Conservation (phyloP, 2,888 invertebrate genomes). For the Torymus texanus region DNA sequence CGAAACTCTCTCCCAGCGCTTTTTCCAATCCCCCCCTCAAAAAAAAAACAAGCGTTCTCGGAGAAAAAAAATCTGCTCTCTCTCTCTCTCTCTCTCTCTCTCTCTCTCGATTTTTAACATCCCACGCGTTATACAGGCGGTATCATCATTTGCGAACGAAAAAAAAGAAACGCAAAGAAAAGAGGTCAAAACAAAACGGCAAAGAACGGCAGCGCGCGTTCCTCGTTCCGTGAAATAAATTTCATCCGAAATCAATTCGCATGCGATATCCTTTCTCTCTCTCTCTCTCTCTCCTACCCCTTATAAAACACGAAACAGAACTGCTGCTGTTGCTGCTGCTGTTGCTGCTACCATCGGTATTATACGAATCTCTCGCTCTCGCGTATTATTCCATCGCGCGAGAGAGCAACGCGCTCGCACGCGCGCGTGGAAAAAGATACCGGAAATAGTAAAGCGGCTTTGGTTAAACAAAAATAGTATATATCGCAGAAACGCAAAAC, state of each 20-base stretch:
- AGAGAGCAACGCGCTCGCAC: background rate
- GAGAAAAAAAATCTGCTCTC: no score
- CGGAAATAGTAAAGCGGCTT: slow-evolving; percentile 44
- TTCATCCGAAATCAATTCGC: slow-evolving; percentile 47
- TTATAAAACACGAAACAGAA: slow-evolving; percentile 14
- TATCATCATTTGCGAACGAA: no score
- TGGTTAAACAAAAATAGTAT: slow-evolving; percentile 36
- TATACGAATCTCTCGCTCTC: background rate
- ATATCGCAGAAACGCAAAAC: no score
- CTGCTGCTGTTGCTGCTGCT: background rate
- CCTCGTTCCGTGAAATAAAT: slow-evolving; percentile 24
- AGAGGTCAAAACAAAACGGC: no score
- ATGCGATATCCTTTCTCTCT: background rate
- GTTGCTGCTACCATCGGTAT: background rate
- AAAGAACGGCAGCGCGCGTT: no score
- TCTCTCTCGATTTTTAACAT: no score
- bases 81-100: no score
- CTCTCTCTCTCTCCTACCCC: background rate
- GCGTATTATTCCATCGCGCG: slow-evolving; percentile 42
- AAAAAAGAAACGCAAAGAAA: no score
- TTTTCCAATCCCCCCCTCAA: no score
- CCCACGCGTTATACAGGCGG: no score
- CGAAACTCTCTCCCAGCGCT: no score
- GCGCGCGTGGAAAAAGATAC: slow-evolving; percentile 34
- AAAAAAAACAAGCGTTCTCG: no score